phyloP scores from a whole-genome alignment of 2,113 vertebrate genomes.

The Osmerus eperlanus region DNA sequence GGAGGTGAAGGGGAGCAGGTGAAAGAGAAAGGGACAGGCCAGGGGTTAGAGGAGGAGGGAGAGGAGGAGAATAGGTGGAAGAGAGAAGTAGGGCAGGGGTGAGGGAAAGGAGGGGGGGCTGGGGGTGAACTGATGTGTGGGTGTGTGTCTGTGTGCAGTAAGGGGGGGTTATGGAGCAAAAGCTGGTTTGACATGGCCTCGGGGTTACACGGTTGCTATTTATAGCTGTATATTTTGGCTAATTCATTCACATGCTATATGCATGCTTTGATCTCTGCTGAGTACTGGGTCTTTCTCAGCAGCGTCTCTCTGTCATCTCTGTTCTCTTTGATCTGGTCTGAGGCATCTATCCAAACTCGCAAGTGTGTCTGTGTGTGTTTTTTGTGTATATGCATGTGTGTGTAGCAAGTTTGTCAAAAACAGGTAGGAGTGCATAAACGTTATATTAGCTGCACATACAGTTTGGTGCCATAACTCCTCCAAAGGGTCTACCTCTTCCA shows the following conservation, averaged over 20 bases:
- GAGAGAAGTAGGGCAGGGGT: neutral
- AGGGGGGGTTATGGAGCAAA: constrained; percentile 1
- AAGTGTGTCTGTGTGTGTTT: no score
- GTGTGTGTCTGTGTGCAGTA: constrained; percentile 2
- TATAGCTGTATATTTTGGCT: constrained; percentile 42
- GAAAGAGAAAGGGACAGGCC: no score
- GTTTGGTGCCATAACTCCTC: no score
- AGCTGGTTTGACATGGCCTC: constrained; percentile 26
- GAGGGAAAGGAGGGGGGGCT: neutral
- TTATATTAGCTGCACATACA: no score
- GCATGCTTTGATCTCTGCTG: constrained; percentile 32
- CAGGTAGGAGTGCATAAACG: no score
- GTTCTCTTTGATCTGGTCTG: neutral
- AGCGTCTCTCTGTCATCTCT: neutral
- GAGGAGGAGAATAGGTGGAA: neutral
- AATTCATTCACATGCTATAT: constrained; percentile 47
- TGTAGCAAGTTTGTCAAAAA: no score
- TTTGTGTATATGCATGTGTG: no score
- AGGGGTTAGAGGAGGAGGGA: no score
- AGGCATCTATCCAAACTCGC: no score
- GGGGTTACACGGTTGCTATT: constrained; percentile 35
- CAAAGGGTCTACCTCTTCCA: no score
- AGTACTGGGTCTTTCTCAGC: neutral
- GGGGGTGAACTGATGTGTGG: constrained; percentile 13
- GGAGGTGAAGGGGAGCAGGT: no score